Evolutionary conservation across 2,888 invertebrate species (phyloP).

Genomic region (Gonocerus acuteangulatus): DNA sequence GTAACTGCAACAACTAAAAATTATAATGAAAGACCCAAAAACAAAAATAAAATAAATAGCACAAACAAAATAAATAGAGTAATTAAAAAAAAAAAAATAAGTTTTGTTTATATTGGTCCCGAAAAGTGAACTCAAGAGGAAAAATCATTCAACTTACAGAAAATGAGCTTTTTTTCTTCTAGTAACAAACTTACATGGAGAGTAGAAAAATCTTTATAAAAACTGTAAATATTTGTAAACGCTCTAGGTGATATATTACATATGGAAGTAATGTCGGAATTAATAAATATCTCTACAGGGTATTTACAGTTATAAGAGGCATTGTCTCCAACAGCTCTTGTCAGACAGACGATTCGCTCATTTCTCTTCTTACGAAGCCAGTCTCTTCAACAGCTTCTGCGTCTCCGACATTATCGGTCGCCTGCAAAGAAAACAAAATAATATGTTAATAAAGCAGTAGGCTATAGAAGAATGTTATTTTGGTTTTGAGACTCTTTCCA

Average conservation of each 20-base stretch:
- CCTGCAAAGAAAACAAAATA: not conserved
- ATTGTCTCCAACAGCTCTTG: constrained; percentile 5
- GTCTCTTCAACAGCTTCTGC: not conserved
- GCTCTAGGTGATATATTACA: constrained; percentile 13
- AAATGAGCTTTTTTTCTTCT: not conserved
- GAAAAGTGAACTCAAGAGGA: not conserved
- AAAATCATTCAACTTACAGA: not conserved
- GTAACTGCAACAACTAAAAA: not conserved
- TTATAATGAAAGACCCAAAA: constrained; percentile 12
- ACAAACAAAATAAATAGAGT: constrained; percentile 16
- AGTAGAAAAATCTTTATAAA: constrained; percentile 20
- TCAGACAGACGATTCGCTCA: constrained; percentile 33
- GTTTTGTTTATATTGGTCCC: constrained; percentile 7
- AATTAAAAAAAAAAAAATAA: not conserved
- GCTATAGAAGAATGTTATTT: not conserved
- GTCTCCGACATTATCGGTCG: not conserved
- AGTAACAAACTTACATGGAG: constrained; percentile 9
- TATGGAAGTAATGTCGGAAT: constrained; percentile 6
- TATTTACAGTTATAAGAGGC: constrained; percentile 19
- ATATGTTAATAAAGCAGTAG: not conserved
- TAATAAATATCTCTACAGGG: constrained; percentile 21
- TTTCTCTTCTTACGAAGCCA: constrained; percentile 14
- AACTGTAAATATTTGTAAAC: constrained; percentile 2
- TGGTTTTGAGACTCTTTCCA: not conserved
- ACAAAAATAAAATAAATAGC: constrained; percentile 4